These are phyloP conservation scores for Sternotherus odoratus DNA, from an alignment of 2,797 vertebrate genomes.

Conservation along the genomic window DNA sequence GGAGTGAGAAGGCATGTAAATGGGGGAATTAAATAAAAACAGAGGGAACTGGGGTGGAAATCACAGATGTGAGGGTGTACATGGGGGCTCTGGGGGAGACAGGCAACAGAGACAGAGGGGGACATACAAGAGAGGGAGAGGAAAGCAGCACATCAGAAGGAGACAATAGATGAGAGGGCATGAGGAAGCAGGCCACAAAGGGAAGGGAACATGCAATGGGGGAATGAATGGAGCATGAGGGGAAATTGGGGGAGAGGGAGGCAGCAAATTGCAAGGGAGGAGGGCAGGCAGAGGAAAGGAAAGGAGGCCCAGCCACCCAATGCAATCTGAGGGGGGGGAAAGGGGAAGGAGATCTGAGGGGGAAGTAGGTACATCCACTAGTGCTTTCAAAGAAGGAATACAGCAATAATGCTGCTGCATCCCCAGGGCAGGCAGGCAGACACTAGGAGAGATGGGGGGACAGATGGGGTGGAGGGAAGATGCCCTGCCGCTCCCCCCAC, in stretches of 20 bases:
- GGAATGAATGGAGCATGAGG: not conserved
- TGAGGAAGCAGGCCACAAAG: not conserved
- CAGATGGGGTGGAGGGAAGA: not conserved
- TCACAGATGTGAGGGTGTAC: not conserved
- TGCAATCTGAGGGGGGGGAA: not conserved
- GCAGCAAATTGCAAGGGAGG: not conserved
- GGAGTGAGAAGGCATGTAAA: not conserved
- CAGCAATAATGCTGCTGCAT: not conserved
- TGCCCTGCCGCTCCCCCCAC: not conserved
- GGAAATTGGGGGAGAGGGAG: not conserved
- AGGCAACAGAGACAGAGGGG: not conserved
- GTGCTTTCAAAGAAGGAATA: not conserved
- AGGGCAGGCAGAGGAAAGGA: not conserved
- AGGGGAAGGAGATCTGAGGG: not conserved
- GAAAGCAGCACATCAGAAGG: not conserved
- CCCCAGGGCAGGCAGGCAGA: not conserved
- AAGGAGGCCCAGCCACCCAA: not conserved
- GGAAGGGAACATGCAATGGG: not conserved
- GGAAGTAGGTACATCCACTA: not conserved
- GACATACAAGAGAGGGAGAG: not conserved
- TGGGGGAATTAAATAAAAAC: no score
- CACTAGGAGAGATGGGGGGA: not conserved
- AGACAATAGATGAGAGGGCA: not conserved
- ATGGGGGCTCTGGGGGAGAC: not conserved
- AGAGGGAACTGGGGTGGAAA: no score